Evolutionary conservation across 1,140 invertebrate genomes (phyloP).

Genomic region (Drosophila baimaii): DNA sequence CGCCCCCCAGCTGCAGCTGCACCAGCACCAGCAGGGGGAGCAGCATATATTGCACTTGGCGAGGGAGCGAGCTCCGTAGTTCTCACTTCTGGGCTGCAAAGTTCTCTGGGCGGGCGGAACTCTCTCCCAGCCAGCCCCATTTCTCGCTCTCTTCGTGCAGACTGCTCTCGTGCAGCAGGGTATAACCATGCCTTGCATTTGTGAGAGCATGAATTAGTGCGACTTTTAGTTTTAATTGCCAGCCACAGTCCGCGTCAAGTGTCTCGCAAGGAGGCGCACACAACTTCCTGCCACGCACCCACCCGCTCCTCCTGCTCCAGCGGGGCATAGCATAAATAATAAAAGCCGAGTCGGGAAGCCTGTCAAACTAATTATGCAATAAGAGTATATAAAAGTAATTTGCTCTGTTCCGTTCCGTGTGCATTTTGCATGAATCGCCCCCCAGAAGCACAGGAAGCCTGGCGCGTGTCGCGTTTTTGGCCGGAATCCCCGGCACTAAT

Average conservation of each 20-base stretch:
- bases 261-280: conserved; percentile 31
- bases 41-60: conserved; percentile 11
- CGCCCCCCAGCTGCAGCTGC: neutral
- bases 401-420: conserved; percentile 29
- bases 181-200: conserved; percentile 11
- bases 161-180: conserved; percentile 28
- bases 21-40: neutral
- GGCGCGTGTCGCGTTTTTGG: conserved; percentile 22
- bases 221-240: conserved; percentile 59
- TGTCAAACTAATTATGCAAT: conserved; percentile 74
- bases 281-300: neutral
- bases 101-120: conserved; percentile 15
- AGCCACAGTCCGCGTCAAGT: conserved; percentile 37
- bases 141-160: conserved; percentile 28
- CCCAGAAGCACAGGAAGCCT: neutral
- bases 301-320: neutral
- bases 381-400: conserved; percentile 47
- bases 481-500: conserved; percentile 11
- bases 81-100: conserved; percentile 23
- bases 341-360: conserved; percentile 30
- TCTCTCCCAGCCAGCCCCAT: conserved; percentile 29
- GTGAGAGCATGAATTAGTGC: conserved; percentile 51
- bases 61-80: neutral
- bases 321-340: conserved; percentile 49
- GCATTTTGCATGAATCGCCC: conserved; percentile 54